Conservation (phyloP, 2,888 invertebrate genomes). For the Drosophila lacicola region DNA sequence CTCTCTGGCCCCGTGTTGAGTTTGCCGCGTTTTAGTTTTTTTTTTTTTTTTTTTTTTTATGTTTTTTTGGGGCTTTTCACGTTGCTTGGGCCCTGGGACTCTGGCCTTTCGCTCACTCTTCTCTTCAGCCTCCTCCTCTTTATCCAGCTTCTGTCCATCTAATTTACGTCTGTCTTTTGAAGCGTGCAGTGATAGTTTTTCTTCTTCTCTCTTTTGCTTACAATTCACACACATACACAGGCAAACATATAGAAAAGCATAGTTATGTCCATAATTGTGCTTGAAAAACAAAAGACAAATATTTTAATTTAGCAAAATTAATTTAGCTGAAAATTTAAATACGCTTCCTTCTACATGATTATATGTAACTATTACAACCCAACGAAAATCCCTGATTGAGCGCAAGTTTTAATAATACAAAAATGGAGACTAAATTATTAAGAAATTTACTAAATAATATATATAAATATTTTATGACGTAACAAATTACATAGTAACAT, state of each 20-base stretch:
- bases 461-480: background rate
- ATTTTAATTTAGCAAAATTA: too few species aligned
- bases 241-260: slow-evolving; percentile 3
- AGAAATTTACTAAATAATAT: too few species aligned
- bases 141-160: slow-evolving; percentile 5
- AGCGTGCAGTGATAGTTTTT: slow-evolving; percentile 39
- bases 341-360: background rate
- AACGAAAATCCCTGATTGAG: too few species aligned
- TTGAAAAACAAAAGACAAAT: background rate
- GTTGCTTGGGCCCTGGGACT: slow-evolving; percentile 26
- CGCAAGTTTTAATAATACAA: too few species aligned
- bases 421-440: too few species aligned
- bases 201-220: slow-evolving; percentile 14
- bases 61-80: slow-evolving; percentile 39
- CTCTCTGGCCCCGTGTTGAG: slow-evolving; percentile 35
- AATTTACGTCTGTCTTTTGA: slow-evolving; percentile 21
- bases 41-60: slow-evolving; percentile 10
- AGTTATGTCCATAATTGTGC: too few species aligned
- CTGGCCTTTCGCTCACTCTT: slow-evolving; percentile 17
- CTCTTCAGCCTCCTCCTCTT: slow-evolving; percentile 3
- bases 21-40: slow-evolving; percentile 36
- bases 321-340: slow-evolving; percentile 2
- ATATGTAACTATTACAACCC: too few species aligned
- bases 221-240: slow-evolving; percentile 2
- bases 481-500: too few species aligned